phyloP scores from a whole-genome alignment of 2,113 vertebrate genomes.

The Corythoichthys intestinalis region DNA sequence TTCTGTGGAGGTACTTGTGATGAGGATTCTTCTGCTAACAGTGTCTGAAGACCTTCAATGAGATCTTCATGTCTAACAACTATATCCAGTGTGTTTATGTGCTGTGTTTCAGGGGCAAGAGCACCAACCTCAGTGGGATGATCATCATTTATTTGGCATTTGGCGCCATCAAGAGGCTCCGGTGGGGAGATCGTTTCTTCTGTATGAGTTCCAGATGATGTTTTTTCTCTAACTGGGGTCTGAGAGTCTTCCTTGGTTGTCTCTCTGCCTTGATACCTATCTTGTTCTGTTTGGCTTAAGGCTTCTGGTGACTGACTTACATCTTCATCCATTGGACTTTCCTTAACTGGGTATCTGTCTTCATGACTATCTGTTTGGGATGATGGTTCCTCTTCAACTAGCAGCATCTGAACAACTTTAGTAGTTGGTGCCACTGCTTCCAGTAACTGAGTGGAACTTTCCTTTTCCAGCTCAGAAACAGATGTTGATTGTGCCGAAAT shows the following conservation, averaged over 20 bases:
- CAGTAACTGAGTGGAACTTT: too few species aligned
- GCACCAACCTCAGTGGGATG: neutral
- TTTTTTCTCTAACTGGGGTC: neutral
- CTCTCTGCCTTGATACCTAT: neutral
- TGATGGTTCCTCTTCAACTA: neutral
- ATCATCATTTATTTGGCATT: neutral
- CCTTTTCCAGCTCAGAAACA: conserved; percentile 34
- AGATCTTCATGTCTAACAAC: neutral
- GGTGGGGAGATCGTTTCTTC: neutral
- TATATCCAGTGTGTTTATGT: neutral
- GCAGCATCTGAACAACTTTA: neutral
- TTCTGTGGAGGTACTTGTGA: neutral
- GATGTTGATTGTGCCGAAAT: conserved; percentile 50
- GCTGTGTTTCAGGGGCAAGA: neutral
- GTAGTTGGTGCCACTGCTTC: neutral
- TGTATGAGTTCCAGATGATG: neutral
- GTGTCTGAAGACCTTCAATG: neutral
- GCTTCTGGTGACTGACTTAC: neutral
- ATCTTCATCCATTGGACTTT: neutral
- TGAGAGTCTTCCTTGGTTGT: neutral
- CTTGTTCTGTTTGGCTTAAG: neutral
- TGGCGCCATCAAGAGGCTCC: neutral
- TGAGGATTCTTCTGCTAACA: neutral
- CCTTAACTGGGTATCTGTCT: neutral
- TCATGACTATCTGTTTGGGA: neutral